Evolutionary conservation across 2,888 invertebrate genomes (phyloP), one percentile per base, ranked within the genome.

Genomic region (Acanthosepion lycidas): DNA sequence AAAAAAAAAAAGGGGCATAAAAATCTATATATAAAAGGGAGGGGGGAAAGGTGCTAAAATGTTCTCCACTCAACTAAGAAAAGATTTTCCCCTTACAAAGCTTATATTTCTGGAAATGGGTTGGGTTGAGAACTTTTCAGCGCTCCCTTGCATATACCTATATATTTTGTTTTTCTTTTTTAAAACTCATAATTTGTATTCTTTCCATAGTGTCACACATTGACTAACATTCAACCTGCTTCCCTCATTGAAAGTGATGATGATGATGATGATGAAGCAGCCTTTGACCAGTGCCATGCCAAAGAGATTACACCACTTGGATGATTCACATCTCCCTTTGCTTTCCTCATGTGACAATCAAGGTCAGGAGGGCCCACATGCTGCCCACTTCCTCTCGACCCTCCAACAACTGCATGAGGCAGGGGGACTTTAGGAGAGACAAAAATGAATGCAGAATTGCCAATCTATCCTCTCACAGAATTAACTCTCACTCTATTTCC

Each of bases 271-370:
- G 78, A 78, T n/a, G 78, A 78, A 9, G 78, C 4, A 15, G 28
- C 78, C 78, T 78, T 78, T 78, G 78, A 78, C 78, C 78, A 78
- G n/a, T 78, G 78, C 78, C 78, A 78, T 78, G 78, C 78, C 78
- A 78, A 78, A n/a, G 78, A 78, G 78, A 78, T 78, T 78, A 78
- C 78, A 78, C n/a, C 78, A 78, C 78, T n/a, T 78, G 78, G n/a
- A 78, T 78, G 78, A 78, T 78, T 78, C 78, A 78, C 78, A n/a
- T 78, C 78, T 78, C n/a, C 28, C 78, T n/a, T 78, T n/a, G n/a
- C 78, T 78, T 12, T 15, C 78, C 78, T n/a, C n/a, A 78, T 78
- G 78, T 78, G 78, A 78, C 78, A 78, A 78, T 78, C 78, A 78
- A 78, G 78, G 78, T 78, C 78, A 78, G 78, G n/a, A n/a, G n/a